Base-by-base conservation (phyloP, 2,888 invertebrate species). In the Malthinus flaveolus region DNA sequence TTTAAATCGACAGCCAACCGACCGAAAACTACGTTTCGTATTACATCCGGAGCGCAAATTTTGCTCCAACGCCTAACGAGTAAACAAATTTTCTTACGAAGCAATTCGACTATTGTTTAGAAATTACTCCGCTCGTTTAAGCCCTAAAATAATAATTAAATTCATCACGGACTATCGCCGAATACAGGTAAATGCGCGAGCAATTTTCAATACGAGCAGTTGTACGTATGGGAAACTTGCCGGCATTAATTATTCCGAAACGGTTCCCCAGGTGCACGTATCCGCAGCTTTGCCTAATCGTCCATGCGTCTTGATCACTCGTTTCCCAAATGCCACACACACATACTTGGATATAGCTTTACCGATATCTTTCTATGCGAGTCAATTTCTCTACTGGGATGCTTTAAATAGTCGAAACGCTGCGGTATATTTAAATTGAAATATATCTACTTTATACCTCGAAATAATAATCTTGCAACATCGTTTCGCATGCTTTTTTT, bases 201-300 rank as follows among this genome's bases (percentile, higher is more conserved):
- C 54, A 54, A 48, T 47, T 36, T 13, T 32, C 32, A 32, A 32
- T 47, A 12, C 15, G 47, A 48, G 44, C 46, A 42, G 49, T 35
- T 49, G 49, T 59, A 59, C 51, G 36, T 61, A 61, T 56, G 52
- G 49, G 47, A 52, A 56, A 61, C 56, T 61, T 61, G 59, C 49
- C 37, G 58, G 61, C 67, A 69, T 73, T 71, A 72, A 72, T 73
- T 73, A 71, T 71, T 65, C 66, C 68, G 57, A 63, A 69, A 72
- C 64, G 57, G 66, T 64, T 71, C 73, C 72, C 73, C 61, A 66
- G 72, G 69, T 69, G 72, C 67, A 64, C 71, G 67, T 71, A 69
- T 71, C 72, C 67, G 63, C 71, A 72, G 71, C 72, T 72, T 71
- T 71, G 62, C 68, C 67, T 71, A 71, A 71, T 73, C 70, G 72